These are phyloP conservation scores for Pipistrellus kuhlii DNA, from an alignment of 2,797 vertebrate species.

Conservation along the genomic window DNA sequence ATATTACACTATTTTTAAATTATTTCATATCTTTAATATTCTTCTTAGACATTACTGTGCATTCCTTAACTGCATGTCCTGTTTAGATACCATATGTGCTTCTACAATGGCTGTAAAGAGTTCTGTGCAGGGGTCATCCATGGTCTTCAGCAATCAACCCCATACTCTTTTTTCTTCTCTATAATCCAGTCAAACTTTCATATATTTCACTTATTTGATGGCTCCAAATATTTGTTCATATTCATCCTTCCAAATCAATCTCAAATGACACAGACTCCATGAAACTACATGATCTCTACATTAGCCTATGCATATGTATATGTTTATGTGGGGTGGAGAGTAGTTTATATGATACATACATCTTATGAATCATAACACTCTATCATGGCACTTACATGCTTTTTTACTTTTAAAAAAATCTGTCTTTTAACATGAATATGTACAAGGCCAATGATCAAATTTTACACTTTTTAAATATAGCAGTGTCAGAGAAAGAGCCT, in stretches of 20 bases:
- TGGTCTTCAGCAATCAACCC: background rate
- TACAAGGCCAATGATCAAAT: background rate
- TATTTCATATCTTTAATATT: background rate
- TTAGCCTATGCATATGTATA: background rate
- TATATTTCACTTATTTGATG: background rate
- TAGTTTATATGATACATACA: background rate
- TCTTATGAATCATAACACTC: background rate
- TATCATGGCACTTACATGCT: background rate
- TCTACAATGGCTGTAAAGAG: background rate
- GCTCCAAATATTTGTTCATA: background rate
- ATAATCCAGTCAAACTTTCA: background rate
- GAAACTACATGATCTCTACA: background rate
- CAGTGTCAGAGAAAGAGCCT: background rate
- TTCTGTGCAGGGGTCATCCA: background rate
- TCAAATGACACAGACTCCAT: background rate
- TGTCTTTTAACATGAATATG: background rate
- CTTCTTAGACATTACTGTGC: background rate
- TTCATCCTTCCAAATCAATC: background rate
- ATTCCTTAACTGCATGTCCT: background rate
- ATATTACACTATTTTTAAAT: background rate
- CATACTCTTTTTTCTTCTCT: background rate
- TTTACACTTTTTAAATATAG: background rate
- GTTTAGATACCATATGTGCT: background rate
- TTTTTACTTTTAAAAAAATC: background rate
- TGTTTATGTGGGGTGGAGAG: accelerated